phyloP scores from a whole-genome alignment of 2,113 vertebrate genomes.

The Colinus virginianus region DNA sequence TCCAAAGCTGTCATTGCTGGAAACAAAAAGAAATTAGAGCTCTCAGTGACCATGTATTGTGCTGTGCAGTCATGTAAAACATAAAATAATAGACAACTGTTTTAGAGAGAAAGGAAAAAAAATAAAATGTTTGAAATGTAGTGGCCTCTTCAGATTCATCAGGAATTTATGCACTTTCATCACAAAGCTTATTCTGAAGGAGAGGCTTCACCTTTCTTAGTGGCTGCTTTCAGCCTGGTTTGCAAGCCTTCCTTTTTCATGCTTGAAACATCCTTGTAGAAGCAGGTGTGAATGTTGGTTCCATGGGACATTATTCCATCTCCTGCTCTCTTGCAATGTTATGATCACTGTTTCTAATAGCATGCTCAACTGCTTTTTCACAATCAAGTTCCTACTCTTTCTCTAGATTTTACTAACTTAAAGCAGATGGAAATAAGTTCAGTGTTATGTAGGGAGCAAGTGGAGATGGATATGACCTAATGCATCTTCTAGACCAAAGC shows the following conservation, averaged over 20 bases:
- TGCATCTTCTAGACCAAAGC: too few relatives aligned
- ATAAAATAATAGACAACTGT: slow-evolving; percentile 19
- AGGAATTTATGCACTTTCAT: neutral
- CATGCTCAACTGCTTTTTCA: neutral
- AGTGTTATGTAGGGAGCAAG: neutral
- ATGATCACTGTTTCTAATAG: neutral
- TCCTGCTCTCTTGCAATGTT: neutral
- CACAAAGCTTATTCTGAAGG: neutral
- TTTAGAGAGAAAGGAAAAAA: slow-evolving; percentile 31
- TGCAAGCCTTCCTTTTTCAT: neutral
- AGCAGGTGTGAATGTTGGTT: neutral
- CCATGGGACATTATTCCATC: neutral
- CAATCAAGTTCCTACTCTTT: neutral
- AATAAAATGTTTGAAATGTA: neutral
- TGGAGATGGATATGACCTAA: neutral
- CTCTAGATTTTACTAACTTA: neutral
- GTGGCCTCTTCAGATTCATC: neutral
- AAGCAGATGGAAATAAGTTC: neutral
- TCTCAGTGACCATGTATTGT: slow-evolving; percentile 6
- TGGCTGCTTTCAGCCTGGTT: neutral
- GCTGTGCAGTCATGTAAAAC: slow-evolving; percentile 45
- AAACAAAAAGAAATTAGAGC: slow-evolving; percentile 53
- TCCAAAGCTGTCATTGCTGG: slow-evolving; percentile 55
- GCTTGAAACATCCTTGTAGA: neutral
- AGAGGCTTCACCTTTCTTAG: neutral